Conservation (phyloP, 2,888 invertebrate species). For the Dryobotodes eremita region DNA sequence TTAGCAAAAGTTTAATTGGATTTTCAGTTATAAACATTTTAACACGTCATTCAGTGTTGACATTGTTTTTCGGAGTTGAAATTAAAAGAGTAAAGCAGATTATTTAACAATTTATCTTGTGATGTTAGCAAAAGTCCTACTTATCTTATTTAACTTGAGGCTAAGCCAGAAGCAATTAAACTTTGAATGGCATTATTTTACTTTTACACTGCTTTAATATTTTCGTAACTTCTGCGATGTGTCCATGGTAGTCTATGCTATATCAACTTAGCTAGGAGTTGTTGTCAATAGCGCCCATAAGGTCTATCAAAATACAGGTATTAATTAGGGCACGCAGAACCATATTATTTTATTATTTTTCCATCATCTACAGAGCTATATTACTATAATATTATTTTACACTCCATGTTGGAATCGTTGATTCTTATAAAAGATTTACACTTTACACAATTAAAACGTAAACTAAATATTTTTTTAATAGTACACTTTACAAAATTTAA, state of each 20-base stretch:
- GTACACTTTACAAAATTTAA: too few species aligned
- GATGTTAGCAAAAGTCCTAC: not conserved
- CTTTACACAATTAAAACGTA: too few species aligned
- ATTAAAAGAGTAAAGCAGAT: slow-evolving; percentile 2
- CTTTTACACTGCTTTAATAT: not conserved
- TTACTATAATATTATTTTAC: too few species aligned
- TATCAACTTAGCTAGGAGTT: not conserved
- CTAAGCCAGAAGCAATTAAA: not conserved
- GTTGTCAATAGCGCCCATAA: not conserved
- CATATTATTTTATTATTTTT: not conserved
- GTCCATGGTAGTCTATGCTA: not conserved
- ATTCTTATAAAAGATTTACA: too few species aligned
- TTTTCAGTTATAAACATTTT: slow-evolving; percentile 33
- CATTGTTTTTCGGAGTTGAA: slow-evolving; percentile 22
- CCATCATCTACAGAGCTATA: not conserved
- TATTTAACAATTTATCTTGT: slow-evolving; percentile 11
- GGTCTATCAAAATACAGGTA: not conserved
- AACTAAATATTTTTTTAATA: too few species aligned
- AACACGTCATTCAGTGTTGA: slow-evolving; percentile 22
- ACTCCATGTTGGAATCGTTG: too few species aligned
- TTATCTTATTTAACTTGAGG: not conserved
- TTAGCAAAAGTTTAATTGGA: slow-evolving; percentile 40
- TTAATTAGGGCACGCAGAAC: not conserved
- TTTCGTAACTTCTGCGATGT: too few species aligned
- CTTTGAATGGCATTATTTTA: not conserved